Percentiles rank a stretch among this genome's conserved stretches.
These are phyloP conservation scores for Campoletis sonorensis DNA, from an alignment of 1,140 invertebrate genomes.

Conservation along the genomic window DNA sequence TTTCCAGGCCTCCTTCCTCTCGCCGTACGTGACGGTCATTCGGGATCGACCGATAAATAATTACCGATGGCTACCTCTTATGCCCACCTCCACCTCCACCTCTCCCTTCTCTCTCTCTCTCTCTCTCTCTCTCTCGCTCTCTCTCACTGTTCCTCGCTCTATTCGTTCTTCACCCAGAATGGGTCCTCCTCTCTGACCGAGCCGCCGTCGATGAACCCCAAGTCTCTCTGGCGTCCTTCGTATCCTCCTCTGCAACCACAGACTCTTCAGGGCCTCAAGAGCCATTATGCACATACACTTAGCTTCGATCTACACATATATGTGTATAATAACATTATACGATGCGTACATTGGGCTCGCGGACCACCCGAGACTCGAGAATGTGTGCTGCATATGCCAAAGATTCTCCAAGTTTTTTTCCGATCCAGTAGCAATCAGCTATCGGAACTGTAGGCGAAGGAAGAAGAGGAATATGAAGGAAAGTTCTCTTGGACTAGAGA, in stretches of 20 bases:
- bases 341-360: not conserved
- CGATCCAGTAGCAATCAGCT: too few relatives aligned
- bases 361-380: conserved; percentile 1
- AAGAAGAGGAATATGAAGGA: not conserved
- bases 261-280: not conserved
- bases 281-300: conserved; percentile 4
- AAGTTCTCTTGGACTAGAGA: too few relatives aligned
- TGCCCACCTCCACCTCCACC: not conserved
- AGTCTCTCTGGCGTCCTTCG: not conserved
- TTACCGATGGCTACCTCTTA: conserved; percentile 52
- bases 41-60: conserved; percentile 62
- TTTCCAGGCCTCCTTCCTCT: conserved; percentile 9
- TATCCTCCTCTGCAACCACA: not conserved
- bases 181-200: not conserved
- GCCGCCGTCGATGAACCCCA: conserved; percentile 24
- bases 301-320: not conserved
- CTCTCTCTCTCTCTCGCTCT: not conserved
- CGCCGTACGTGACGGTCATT: conserved; percentile 53
- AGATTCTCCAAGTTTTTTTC: not conserved
- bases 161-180: not conserved
- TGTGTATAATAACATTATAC: conserved; percentile 10
- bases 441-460: not conserved
- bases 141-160: not conserved
- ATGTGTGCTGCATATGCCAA: not conserved
- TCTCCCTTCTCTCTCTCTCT: not conserved